Evolutionary conservation across 2,113 vertebrate species (phyloP).

Genomic region (Heterotilapia buettikoferi): DNA sequence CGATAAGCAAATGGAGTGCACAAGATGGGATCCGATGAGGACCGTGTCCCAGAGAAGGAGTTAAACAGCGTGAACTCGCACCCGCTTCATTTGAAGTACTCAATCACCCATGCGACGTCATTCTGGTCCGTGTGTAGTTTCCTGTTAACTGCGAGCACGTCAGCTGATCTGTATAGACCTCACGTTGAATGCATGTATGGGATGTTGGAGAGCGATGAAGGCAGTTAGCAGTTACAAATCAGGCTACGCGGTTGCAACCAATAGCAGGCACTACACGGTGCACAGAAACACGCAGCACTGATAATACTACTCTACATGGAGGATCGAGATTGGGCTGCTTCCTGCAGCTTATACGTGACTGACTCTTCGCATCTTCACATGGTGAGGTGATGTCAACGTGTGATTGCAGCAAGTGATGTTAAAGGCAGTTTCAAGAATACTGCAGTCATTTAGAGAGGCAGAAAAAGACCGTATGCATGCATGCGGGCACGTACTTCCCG

Average conservation of each 20-base stretch:
- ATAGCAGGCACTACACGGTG: not conserved
- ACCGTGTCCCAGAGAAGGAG: fast-evolving
- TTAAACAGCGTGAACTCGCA: fast-evolving
- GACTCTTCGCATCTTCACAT: not conserved
- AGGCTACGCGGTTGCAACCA: not conserved
- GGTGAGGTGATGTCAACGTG: slow-evolving; percentile 21
- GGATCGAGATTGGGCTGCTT: not conserved
- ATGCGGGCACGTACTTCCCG: slow-evolving; percentile 15
- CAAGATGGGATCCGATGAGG: fast-evolving
- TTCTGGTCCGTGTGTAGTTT: not conserved
- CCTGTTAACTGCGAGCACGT: slow-evolving; percentile 4
- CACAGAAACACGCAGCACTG: not conserved
- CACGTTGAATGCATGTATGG: not conserved
- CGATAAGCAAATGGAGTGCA: not conserved
- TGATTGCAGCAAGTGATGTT: not conserved
- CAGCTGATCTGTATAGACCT: slow-evolving; percentile 5
- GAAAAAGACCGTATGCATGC: not conserved
- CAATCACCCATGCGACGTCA: slow-evolving; percentile 31
- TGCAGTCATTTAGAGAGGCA: not conserved
- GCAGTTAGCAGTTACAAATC: not conserved
- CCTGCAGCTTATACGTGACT: not conserved
- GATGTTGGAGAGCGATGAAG: not conserved
- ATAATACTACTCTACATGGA: slow-evolving; percentile 21
- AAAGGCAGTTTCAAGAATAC: not conserved
- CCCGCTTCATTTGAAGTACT: not conserved